phyloP scores from a whole-genome alignment of 2,888 invertebrate species.

The Brachyptera risi region DNA sequence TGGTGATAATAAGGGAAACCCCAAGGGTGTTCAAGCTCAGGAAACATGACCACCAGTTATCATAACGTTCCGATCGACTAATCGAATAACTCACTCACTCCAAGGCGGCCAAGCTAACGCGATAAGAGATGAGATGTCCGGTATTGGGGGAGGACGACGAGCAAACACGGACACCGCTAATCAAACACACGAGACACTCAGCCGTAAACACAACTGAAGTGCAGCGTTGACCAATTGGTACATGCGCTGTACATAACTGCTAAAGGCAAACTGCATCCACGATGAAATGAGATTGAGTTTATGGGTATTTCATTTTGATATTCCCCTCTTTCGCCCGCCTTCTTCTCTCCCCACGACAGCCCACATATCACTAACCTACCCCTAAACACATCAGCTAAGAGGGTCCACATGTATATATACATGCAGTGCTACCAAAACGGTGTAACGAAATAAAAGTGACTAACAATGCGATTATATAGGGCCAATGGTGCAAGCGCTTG shows the following conservation, averaged over 20 bases:
- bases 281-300: slow-evolving; percentile 4
- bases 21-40: slow-evolving; percentile 7
- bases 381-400: slow-evolving; percentile 9
- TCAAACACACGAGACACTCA: slow-evolving; percentile 15
- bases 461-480: slow-evolving; percentile 7
- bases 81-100: not conserved
- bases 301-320: slow-evolving; percentile 14
- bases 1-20: slow-evolving; percentile 7
- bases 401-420: slow-evolving; percentile 17
- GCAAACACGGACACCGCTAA: slow-evolving; percentile 12
- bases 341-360: not conserved
- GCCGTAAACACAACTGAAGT: slow-evolving; percentile 1
- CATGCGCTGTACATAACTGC: not conserved
- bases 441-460: slow-evolving; percentile 18
- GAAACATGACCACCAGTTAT: slow-evolving; percentile 9
- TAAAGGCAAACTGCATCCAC: not conserved
- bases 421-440: not conserved
- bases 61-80: not conserved
- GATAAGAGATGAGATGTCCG: slow-evolving; percentile 16
- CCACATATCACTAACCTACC: slow-evolving; percentile 20
- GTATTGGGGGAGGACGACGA: not conserved
- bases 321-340: too few relatives aligned
- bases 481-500: not conserved
- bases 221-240: not conserved
- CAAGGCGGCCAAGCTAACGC: not conserved